These are phyloP conservation scores for Hymenochirus boettgeri DNA, from an alignment of 2,113 vertebrate genomes.

Conservation along the genomic window DNA sequence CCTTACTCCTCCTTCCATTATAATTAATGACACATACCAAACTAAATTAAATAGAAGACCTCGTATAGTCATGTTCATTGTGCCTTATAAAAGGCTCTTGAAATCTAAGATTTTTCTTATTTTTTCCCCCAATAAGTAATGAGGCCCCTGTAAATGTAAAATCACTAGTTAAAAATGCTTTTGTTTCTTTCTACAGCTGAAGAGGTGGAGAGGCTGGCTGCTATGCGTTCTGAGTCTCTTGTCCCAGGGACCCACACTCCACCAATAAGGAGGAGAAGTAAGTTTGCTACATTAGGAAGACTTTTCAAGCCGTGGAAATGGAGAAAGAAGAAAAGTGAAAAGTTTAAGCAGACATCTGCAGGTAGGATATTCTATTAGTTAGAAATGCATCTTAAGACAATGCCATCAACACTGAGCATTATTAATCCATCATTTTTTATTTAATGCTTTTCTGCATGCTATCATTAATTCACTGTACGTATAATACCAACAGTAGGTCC, in stretches of 20 bases:
- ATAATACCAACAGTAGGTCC: too few relatives aligned
- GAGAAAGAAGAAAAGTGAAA: slow-evolving; percentile 99
- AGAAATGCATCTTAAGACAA: not conserved
- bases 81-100: slow-evolving; percentile 20
- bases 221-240: slow-evolving; percentile 90
- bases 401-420: too few relatives aligned
- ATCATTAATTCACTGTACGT: too few relatives aligned
- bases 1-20: slow-evolving; percentile 1
- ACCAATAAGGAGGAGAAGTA: slow-evolving; percentile 88
- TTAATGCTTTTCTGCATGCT: too few relatives aligned
- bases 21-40: slow-evolving; percentile 6
- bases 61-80: not conserved
- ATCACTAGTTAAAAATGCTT: slow-evolving; percentile 21
- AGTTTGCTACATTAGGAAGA: slow-evolving; percentile 88
- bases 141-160: not conserved
- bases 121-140: not conserved
- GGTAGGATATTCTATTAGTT: slow-evolving; percentile 61
- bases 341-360: slow-evolving; percentile 95
- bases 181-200: slow-evolving; percentile 66
- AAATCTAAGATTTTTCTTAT: slow-evolving; percentile 38
- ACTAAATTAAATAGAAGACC: not conserved
- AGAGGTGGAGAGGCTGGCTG: slow-evolving; percentile 92
- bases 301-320: slow-evolving; percentile 98
- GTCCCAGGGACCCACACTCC: slow-evolving; percentile 89
- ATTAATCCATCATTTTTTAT: too few relatives aligned